These are phyloP conservation scores for Typhlomys cinereus DNA, from an alignment of 2,113 vertebrate species.

Conservation along the genomic window DNA sequence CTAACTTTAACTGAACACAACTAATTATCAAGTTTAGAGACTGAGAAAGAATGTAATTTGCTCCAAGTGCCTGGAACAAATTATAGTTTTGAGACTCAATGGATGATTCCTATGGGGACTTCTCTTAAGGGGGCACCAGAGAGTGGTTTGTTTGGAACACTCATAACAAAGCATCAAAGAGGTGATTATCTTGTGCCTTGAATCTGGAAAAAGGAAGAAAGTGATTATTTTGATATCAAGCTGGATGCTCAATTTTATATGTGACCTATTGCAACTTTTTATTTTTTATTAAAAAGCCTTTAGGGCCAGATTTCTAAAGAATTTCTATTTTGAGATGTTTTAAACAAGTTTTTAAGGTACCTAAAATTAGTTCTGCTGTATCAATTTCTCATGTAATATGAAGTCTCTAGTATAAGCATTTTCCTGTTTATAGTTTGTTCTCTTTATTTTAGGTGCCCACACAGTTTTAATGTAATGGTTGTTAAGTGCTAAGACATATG, in stretches of 20 bases:
- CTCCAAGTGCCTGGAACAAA: conserved; percentile 52
- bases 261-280: neutral
- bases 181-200: neutral
- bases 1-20: conserved; percentile 54
- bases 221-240: neutral
- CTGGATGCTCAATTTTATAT: conserved; percentile 39
- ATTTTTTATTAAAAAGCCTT: neutral
- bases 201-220: conserved; percentile 8
- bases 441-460: neutral
- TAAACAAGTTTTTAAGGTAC: conserved; percentile 9
- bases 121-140: neutral
- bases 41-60: conserved; percentile 37
- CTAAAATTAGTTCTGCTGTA: neutral
- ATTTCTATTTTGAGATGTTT: conserved; percentile 56
- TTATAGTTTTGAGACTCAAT: conserved; percentile 34
- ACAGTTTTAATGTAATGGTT: neutral
- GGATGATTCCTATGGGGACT: neutral
- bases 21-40: conserved; percentile 56
- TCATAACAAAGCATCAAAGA: neutral
- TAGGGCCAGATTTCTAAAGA: conserved; percentile 6
- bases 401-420: neutral
- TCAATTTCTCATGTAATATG: conserved; percentile 20
- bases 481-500: neutral
- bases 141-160: conserved; percentile 39
- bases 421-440: neutral